A percentile compares a stretch with the other conserved stretches of the same genome.
phyloP scores from a whole-genome alignment of 2,888 invertebrate species.

The Bembecia ichneumoniformis region DNA sequence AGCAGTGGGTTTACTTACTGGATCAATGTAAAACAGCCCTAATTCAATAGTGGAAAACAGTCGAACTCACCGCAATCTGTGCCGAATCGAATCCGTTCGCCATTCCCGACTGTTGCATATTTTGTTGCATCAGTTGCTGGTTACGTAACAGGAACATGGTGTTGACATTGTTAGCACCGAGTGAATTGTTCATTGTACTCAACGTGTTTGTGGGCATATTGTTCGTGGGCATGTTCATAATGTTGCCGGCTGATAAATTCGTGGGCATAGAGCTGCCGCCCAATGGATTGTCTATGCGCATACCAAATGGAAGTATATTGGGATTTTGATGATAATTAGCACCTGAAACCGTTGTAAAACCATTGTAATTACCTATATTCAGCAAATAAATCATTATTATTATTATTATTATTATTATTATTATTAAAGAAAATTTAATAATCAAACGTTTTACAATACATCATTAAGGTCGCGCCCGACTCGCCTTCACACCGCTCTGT shows the following conservation, averaged over 20 bases:
- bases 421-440: no score
- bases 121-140: conserved; percentile 35
- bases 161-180: background rate
- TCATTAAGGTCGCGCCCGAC: no score
- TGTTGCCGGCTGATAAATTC: conserved; percentile 17
- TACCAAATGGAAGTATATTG: conserved; percentile 65
- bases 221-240: conserved; percentile 12
- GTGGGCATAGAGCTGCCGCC: conserved; percentile 24
- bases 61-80: conserved; percentile 43
- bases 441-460: no score
- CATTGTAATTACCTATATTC: no score
- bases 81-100: conserved; percentile 53
- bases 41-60: no score
- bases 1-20: no score
- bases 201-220: conserved; percentile 2
- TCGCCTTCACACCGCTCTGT: no score
- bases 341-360: conserved; percentile 46
- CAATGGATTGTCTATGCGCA: conserved; percentile 56
- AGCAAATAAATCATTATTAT: no score
- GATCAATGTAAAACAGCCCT: no score
- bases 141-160: conserved; percentile 26
- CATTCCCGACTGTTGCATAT: conserved; percentile 34
- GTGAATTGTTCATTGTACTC: background rate
- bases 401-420: no score
- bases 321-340: conserved; percentile 66